A percentile compares a stretch with the other conserved stretches of the same genome.
These are phyloP conservation scores for Daktulosphaira vitifoliae DNA, from an alignment of 1,140 invertebrate genomes.

Conservation along the genomic window DNA sequence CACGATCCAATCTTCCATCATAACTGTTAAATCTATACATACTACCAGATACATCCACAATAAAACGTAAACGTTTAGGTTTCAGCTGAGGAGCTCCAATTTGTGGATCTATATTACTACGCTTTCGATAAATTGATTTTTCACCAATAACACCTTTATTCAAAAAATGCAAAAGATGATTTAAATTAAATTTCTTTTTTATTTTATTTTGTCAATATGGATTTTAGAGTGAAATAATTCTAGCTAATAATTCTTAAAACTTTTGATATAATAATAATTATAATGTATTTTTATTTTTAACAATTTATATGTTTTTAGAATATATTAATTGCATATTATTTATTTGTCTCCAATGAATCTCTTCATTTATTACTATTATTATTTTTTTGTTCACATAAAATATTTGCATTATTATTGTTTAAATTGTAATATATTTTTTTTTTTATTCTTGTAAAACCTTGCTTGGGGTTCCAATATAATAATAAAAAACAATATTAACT, in stretches of 20 bases:
- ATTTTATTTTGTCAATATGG: neutral
- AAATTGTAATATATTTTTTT: too few species aligned
- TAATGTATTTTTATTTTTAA: too few species aligned
- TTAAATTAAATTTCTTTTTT: neutral
- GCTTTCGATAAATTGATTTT: conserved; percentile 75
- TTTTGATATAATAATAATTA: neutral
- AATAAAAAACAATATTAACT: too few species aligned
- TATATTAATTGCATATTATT: too few species aligned
- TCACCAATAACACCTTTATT: conserved; percentile 70
- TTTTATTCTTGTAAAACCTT: too few species aligned
- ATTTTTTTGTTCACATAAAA: too few species aligned
- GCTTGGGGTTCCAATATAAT: too few species aligned
- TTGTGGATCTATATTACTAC: conserved; percentile 75
- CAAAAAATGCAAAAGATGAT: neutral
- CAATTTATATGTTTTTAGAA: too few species aligned
- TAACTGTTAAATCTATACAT: conserved; percentile 95
- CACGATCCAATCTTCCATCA: conserved; percentile 81
- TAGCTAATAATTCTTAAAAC: neutral
- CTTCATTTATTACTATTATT: too few species aligned
- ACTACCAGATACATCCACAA: conserved; percentile 88
- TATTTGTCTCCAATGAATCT: too few species aligned
- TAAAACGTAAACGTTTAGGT: conserved; percentile 79
- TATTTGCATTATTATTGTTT: too few species aligned
- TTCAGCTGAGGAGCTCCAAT: conserved; percentile 73
- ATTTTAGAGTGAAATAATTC: neutral